Evolutionary conservation across 2,888 invertebrate species (phyloP).

Genomic region (Cinara cedri): DNA sequence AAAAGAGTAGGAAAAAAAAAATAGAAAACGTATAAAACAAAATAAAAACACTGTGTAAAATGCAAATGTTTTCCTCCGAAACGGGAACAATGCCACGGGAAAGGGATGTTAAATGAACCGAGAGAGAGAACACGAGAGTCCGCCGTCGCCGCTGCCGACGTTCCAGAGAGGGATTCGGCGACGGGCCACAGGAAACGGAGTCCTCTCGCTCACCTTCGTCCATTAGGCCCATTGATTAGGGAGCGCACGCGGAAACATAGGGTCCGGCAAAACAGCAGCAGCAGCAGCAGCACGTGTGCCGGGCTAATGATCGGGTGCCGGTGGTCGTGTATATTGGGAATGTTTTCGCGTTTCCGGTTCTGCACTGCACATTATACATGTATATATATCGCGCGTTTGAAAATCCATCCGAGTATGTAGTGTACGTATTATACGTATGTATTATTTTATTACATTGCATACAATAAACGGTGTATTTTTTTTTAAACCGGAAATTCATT

Average conservation of each 20-base stretch:
- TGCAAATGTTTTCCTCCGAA: constrained; percentile 53
- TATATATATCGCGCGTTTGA: too few species aligned
- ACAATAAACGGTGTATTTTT: neutral
- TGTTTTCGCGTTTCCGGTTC: constrained; percentile 56
- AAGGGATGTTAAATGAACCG: constrained; percentile 52
- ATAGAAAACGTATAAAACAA: constrained; percentile 1
- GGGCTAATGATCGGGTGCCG: constrained; percentile 49
- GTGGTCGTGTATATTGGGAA: constrained; percentile 47
- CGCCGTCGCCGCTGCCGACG: neutral
- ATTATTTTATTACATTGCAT: constrained; percentile 6
- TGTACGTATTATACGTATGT: neutral
- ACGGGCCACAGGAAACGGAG: constrained; percentile 44
- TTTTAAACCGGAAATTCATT: constrained; percentile 54
- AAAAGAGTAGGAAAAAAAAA: neutral
- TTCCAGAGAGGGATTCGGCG: neutral
- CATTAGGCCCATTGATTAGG: constrained; percentile 52
- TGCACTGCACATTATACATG: too few species aligned
- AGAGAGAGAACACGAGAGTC: neutral
- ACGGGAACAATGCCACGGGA: constrained; percentile 28
- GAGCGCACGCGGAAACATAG: constrained; percentile 23
- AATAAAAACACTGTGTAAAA: constrained; percentile 40
- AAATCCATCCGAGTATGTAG: too few species aligned
- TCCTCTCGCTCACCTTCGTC: constrained; percentile 47
- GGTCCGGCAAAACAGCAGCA: constrained; percentile 24
- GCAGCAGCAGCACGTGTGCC: constrained; percentile 38